Evolutionary conservation across 2,797 vertebrate species (phyloP), one percentile per base, ranked within the genome.

Genomic region (Pangasius djambal): DNA sequence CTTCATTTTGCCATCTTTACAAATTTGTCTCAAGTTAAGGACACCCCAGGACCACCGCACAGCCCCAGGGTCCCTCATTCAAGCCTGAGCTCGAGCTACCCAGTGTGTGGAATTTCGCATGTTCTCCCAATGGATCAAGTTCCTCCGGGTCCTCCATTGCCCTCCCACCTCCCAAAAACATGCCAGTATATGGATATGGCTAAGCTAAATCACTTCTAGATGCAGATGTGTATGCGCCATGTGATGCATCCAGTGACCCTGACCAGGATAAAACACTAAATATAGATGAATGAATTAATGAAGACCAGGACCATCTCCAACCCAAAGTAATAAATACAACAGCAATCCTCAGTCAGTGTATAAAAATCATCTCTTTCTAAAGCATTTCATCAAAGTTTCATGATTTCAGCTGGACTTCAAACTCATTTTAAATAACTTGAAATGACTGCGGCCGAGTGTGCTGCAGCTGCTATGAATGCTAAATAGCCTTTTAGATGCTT

Each of bases 391-490:
- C 57, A 82, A 40, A 1, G 20, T 7, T 40, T 31, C 20, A 40
- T 82, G 52, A 61, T 83, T 83, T 63, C 34, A 83, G 55, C 57
- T 83, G 34, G 79, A 61, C 55, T 40, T 34, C 55, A 40, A 25
- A 83, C 34, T 83, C 57, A 52, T 85, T 85, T 67, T 31, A 67
- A 48, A 48, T 52, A 9, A 85, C 25, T 69, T 85, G 3, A 50
- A 34, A 69, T 69, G 83, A 31, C 57, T n/a, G n/a, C 20, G n/a
- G 77, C 50, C 20, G 12, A 83, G 50, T 63, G 78, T 10, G 82
- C 82, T 48, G 82, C 82, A 65, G 82, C 82, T 83, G 37, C 82
- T 28, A 7, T 6, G 82, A 83, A 83, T 65, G 40, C 12, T 65
- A 65, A 83, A 65, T 16, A 65, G 63, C 65, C 40, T 69, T 85